phyloP scores from a whole-genome alignment of 2,797 vertebrate genomes.

The Rachycentron canadum region DNA sequence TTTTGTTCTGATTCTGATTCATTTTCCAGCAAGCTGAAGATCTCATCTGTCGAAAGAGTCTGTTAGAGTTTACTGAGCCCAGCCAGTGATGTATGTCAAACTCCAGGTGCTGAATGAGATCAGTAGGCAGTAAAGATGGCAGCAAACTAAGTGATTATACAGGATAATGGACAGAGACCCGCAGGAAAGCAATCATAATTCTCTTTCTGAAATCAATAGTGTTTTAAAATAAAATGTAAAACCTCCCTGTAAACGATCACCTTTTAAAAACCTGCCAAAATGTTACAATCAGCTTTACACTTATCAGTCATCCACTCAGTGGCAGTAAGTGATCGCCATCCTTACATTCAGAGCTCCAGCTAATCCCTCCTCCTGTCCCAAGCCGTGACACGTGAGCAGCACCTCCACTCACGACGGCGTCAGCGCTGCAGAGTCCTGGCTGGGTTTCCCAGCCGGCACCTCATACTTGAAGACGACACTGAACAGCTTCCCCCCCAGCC shows the following conservation, averaged over 20 bases:
- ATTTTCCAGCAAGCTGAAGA: conserved; percentile 16
- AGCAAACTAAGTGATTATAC: conserved; percentile 26
- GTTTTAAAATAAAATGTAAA: conserved; percentile 39
- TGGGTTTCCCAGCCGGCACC: conserved; percentile 82
- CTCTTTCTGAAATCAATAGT: conserved; percentile 36
- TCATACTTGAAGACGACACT: conserved; percentile 99
- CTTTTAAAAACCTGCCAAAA: conserved; percentile 27
- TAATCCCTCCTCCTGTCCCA: not conserved
- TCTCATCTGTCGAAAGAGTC: conserved; percentile 17
- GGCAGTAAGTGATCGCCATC: conserved; percentile 43
- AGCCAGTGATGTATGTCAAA: not conserved
- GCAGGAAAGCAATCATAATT: conserved; percentile 23
- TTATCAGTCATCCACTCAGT: conserved; percentile 36
- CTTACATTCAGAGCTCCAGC: conserved; percentile 62
- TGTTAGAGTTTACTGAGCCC: not conserved
- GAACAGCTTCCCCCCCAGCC: conserved; percentile 96
- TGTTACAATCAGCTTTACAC: conserved; percentile 40
- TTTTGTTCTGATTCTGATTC: not conserved
- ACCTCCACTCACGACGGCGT: conserved; percentile 44
- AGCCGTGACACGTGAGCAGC: accelerated
- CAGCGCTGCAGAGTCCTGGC: conserved; percentile 51
- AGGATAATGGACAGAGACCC: conserved; percentile 16
- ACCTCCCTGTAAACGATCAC: conserved; percentile 30
- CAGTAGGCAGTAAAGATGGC: conserved; percentile 6
- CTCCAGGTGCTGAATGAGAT: conserved; percentile 26